Base-by-base conservation (phyloP, 92 coral and sea anemone species). In the Galaxea fascicularis region DNA sequence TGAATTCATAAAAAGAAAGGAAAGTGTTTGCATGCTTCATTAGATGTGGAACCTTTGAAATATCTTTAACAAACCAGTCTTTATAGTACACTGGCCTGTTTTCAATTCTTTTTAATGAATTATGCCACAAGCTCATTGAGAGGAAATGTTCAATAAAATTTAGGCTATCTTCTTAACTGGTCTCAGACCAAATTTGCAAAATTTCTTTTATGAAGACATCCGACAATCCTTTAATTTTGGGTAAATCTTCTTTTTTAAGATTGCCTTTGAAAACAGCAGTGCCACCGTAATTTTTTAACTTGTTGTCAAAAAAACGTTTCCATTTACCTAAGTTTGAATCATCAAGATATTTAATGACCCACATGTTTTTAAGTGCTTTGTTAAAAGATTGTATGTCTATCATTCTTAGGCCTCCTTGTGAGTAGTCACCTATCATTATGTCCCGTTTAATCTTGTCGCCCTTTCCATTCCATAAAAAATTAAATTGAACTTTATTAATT, bases 81-180 rank as follows among this genome's bases (percentile, higher is more conserved):
- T 53, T 76, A 58, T 57, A 59, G 52, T 22, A 59, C 20, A 78
- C 52, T n/a, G 83, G 83, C 59, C 47, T 78, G 51, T 35, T 59
- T 9, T 70, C 71, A 14, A 78, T 58, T 78, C 68, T 59, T 22
- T 59, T 78, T 15, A 82, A 80, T 8, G 80, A 72, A 53, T 84
- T 84, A 44, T 84, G 77, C 81, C 88, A 84, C 30, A 83, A 76
- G 65, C 66, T 22, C 29, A 60, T 60, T 60, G 28, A 57, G 17
- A 57, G 20, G 20, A 57, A 18, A n/a, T 57, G 64, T 13, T 57
- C 24, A 18, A 57, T 57, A 57, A 5, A 57, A 57, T 57, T n/a
- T 18, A 57, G 20, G 64, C 21, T 14, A 10, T 10, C 9, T 47
- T 47, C 53, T 10, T 47, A 47, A 14, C 53, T 47, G 0, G 14